A percentile compares a stretch with the other conserved stretches of the same genome.
Evolutionary conservation across 2,888 invertebrate genomes (phyloP).

Genomic region (Alviniconcha strummeri): DNA sequence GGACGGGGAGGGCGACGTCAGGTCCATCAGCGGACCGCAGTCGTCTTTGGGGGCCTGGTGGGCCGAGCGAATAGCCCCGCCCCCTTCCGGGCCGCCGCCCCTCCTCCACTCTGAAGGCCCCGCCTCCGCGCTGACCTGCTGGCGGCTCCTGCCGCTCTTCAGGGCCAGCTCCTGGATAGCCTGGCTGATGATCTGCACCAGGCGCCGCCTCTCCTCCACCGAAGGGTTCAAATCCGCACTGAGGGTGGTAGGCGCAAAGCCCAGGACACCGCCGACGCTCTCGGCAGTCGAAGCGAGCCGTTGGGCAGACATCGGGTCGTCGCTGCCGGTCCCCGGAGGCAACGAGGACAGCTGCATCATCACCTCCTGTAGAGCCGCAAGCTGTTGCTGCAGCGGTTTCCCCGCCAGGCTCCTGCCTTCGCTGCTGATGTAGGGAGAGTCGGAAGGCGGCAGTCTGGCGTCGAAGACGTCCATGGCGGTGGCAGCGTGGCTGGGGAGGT

Average conservation of each 20-base stretch:
- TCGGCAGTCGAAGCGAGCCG: neutral
- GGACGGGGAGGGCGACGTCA: neutral
- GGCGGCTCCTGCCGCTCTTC: neutral
- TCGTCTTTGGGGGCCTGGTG: neutral
- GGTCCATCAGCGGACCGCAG: neutral
- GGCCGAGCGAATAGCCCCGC: neutral
- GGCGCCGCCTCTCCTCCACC: constrained; percentile 14
- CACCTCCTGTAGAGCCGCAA: neutral
- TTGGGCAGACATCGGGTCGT: neutral
- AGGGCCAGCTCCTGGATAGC: constrained; percentile 19
- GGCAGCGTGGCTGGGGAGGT: neutral
- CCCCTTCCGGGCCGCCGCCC: neutral
- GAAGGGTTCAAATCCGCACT: neutral
- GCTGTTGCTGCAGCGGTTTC: neutral
- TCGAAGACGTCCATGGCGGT: neutral
- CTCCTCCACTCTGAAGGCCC: neutral
- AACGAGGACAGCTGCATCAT: neutral
- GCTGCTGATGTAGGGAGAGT: neutral
- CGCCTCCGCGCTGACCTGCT: neutral
- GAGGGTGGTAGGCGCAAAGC: neutral
- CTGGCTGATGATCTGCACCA: constrained; percentile 30
- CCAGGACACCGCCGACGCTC: neutral
- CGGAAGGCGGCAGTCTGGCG: neutral
- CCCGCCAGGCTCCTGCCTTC: neutral
- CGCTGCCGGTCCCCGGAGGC: neutral